phyloP scores from a whole-genome alignment of 2,888 invertebrate genomes.

The Molanna angustata region DNA sequence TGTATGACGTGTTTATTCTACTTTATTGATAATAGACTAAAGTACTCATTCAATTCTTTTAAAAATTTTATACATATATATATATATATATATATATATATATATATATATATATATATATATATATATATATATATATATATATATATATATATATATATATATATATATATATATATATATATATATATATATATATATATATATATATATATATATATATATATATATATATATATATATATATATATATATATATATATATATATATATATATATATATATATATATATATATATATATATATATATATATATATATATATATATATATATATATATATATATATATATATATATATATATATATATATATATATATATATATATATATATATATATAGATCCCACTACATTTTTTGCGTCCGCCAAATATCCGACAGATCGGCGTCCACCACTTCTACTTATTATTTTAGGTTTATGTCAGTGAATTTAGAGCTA shows the following conservation, averaged over 20 bases:
- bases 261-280: not conserved
- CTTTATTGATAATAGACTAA: too few species aligned
- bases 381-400: too few species aligned
- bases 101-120: too few species aligned
- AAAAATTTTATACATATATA: too few species aligned
- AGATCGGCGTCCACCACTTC: too few species aligned
- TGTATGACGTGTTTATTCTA: too few species aligned
- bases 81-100: too few species aligned
- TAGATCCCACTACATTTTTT: too few species aligned
- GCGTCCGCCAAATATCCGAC: too few species aligned
- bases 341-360: not conserved
- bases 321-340: not conserved
- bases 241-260: not conserved
- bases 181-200: not conserved
- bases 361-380: not conserved
- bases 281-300: not conserved
- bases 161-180: not conserved
- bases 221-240: not conserved
- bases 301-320: not conserved
- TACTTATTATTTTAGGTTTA: too few species aligned
- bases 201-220: not conserved
- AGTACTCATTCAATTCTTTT: too few species aligned
- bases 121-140: not conserved
- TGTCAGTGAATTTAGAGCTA: too few species aligned
- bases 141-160: not conserved